Base-by-base conservation (phyloP, 2,113 vertebrate species). In the Gymnarchus niloticus region DNA sequence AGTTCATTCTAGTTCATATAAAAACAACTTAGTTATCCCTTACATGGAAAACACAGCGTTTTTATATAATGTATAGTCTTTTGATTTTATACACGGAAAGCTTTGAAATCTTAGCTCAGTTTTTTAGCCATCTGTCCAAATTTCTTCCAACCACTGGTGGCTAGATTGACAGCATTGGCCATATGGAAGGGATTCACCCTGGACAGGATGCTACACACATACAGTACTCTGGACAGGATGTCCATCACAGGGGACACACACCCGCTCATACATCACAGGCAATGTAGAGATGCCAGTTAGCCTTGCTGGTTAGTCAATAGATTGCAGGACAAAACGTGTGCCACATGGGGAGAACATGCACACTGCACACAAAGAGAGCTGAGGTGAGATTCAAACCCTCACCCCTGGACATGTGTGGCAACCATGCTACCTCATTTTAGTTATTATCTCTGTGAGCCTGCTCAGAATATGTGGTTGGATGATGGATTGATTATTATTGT, bases 211-310 rank as follows among this genome's bases (percentile, higher is more conserved):
- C 52, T 52, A 85, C 87, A 86, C 81, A 78, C 85, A 73, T 88
- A 86, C 82, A 48, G 56, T 78, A 86, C 88, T n/a, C n/a, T n/a
- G n/a, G n/a, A 65, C 28, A 69, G 61, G 61, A 69, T 33, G 33
- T 69, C 14, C 33, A 37, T 69, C 33, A 5, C 37, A 41, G 14
- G 12, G 12, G 28, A 6, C 0, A 6, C 33, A 19, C 1, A 69
- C 33, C n/a, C n/a, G n/a, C n/a, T n/a, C n/a, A n/a, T n/a, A 69
- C 65, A 69, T 17, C 12, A 19, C 65, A 0, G 33, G 14, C 33
- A 41, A 37, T 37, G 33, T 17, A 73, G 4, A 37, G 28, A 73
- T 73, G 0, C 1, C 37, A 73, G 41, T 73, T 73, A 73, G 65
- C 33, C 33, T 41, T 37, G 5, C 1, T 73, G 3, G 12, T 17